phyloP scores from a whole-genome alignment of 2,888 invertebrate genomes.

The Agonopterix arenella region DNA sequence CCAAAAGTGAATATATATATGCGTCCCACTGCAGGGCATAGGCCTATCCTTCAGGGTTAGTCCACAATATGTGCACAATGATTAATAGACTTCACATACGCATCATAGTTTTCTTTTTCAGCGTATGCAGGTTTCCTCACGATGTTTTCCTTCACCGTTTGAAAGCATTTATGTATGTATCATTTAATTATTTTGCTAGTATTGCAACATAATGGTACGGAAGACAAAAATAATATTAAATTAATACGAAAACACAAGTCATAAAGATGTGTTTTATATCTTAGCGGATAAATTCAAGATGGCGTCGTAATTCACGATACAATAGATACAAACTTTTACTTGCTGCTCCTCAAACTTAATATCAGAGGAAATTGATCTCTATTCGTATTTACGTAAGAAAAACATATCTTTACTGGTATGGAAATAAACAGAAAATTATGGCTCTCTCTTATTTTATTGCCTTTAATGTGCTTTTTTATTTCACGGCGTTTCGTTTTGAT shows the following conservation, averaged over 20 bases:
- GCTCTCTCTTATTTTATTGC: slow-evolving; percentile 21
- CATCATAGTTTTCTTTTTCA: too few species aligned
- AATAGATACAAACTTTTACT: slow-evolving; percentile 18
- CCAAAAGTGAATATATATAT: too few species aligned
- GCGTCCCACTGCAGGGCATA: too few species aligned
- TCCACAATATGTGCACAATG: too few species aligned
- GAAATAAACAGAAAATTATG: slow-evolving; percentile 1
- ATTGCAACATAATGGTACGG: too few species aligned
- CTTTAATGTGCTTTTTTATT: slow-evolving; percentile 38
- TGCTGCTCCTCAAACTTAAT: not conserved
- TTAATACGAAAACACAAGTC: slow-evolving; percentile 15
- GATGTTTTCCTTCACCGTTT: too few species aligned
- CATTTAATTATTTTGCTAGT: too few species aligned
- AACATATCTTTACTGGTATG: not conserved
- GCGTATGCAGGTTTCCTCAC: too few species aligned
- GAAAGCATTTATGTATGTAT: too few species aligned
- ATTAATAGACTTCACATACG: too few species aligned
- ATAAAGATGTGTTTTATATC: slow-evolving; percentile 27
- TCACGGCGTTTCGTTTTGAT: slow-evolving; percentile 28
- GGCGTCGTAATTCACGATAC: slow-evolving; percentile 28
- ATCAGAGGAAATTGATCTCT: slow-evolving; percentile 1
- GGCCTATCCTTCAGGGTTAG: too few species aligned
- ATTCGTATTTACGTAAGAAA: not conserved
- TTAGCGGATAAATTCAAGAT: slow-evolving; percentile 36
- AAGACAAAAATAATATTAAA: slow-evolving; percentile 11